A percentile compares a stretch with the other conserved stretches of the same genome.
Evolutionary conservation across 2,797 vertebrate genomes (phyloP).

Genomic region (Arnoldichthys spilopterus): DNA sequence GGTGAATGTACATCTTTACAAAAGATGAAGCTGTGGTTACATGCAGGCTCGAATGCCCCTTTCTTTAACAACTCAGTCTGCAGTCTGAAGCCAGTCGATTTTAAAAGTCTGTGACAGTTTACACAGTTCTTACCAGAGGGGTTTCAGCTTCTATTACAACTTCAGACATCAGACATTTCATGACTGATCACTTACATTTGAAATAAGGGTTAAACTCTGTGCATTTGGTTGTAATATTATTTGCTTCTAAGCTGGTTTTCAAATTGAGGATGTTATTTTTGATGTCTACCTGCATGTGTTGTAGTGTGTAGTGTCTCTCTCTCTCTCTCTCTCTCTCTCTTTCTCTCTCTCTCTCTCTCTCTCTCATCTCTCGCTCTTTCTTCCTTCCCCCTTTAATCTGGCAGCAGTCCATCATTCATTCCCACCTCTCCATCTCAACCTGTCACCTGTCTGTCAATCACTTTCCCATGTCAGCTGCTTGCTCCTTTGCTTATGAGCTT

Average conservation of each 20-base stretch:
- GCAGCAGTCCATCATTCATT: conserved; percentile 67
- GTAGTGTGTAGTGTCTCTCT: not conserved
- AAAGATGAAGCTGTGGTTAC: not conserved
- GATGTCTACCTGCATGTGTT: not conserved
- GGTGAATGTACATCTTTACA: not conserved
- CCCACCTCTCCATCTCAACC: conserved; percentile 42
- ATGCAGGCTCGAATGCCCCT: not conserved
- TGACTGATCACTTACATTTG: no score
- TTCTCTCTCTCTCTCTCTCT: conserved; percentile 2
- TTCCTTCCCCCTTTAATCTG: conserved; percentile 70
- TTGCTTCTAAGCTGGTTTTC: not conserved
- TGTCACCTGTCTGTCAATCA: conserved; percentile 67
- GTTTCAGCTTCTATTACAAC: no score
- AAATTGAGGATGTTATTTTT: not conserved
- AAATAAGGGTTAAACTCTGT: no score
- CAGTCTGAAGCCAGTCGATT: no score
- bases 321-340: not conserved
- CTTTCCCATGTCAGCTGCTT: conserved; percentile 57
- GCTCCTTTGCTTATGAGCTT: conserved; percentile 28
- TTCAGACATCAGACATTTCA: no score
- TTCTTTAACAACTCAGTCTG: not conserved
- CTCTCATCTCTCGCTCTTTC: conserved; percentile 40
- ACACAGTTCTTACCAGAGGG: no score
- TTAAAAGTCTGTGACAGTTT: no score
- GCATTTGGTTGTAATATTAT: not conserved